Percentiles rank a stretch among this genome's conserved stretches.
Evolutionary conservation across 2,113 vertebrate species (phyloP).

Genomic region (Istiophorus platypterus): DNA sequence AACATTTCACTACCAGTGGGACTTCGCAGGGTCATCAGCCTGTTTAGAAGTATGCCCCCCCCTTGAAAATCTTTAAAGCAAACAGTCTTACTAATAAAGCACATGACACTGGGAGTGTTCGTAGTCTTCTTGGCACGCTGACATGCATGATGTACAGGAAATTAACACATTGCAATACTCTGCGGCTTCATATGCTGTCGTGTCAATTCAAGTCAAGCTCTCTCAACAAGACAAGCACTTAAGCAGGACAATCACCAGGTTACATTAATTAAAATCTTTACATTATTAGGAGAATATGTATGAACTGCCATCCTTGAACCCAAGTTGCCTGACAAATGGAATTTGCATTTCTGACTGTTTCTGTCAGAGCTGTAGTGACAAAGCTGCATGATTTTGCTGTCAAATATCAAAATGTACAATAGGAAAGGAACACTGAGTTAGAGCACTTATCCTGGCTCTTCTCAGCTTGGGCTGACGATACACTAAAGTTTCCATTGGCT

Average conservation of each 20-base stretch:
- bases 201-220: too few relatives aligned
- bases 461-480: conserved; percentile 9
- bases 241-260: conserved; percentile 1
- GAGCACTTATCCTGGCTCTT: conserved; percentile 27
- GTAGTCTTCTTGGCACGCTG: neutral
- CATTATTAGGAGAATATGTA: conserved; percentile 1
- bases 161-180: neutral
- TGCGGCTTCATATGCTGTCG: neutral
- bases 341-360: conserved; percentile 4
- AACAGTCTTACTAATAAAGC: neutral
- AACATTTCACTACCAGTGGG: conserved; percentile 23
- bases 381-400: conserved; percentile 35
- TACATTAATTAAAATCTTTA: conserved; percentile 5
- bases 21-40: conserved; percentile 17
- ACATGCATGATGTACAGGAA: neutral
- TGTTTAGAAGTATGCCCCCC: neutral
- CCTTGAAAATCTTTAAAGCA: conserved; percentile 23
- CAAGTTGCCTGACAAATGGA: conserved; percentile 11
- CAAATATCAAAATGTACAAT: conserved; percentile 15
- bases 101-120: neutral
- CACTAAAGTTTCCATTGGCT: conserved; percentile 17
- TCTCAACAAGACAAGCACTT: neutral
- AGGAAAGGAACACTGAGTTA: conserved; percentile 9
- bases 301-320: conserved; percentile 5
- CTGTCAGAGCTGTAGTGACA: conserved; percentile 13